Base-by-base conservation (phyloP, 2,888 invertebrate genomes). In the Yponomeuta evonymella region DNA sequence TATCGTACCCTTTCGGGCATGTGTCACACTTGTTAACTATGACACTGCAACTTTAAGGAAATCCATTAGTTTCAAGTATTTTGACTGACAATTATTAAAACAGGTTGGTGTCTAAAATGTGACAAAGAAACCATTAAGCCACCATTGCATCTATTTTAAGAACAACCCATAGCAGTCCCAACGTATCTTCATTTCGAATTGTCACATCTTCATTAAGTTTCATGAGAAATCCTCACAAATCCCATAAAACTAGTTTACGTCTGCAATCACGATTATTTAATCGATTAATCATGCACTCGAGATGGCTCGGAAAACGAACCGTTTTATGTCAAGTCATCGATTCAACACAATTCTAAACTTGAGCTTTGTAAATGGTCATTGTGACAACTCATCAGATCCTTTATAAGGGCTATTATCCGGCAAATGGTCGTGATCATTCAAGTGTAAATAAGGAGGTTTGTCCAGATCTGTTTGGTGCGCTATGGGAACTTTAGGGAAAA, bases 251-350 rank as follows among this genome's bases (percentile, higher is more conserved):
- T 67, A 67, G 58, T 43, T 48, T 67, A 66, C 51, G 30, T 51
- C 30, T 33, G 36, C 43, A 48, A 68, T 70, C 69, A 74, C 75
- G 77, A 80, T 77, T 76, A 75, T 76, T 76, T 79, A 78, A 81
- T 81, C 81, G 77, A 84, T 85, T 84, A 83, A 84, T 85, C 84
- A 83, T 76, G 73, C 73, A 70, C 71, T 74, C 67, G 72, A 72
- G 72, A 72, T 70, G 70, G 63, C 63, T 58, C 15, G 67, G 43
- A 67, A 69, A 69, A 71, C 64, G 68, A 43, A 36, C 15, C 3
- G 43, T 77, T 79, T 85, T 81, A 77, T 84, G 83, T 78, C 74
- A 71, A 83, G 80, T 84, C 85, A 83, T 79, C 77, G 77, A 73
- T 73, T 79, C 74, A 74, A 76, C 73, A 76, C 74, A 73, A 69